These are phyloP conservation scores for Laupala kohalensis DNA, from an alignment of 1,140 invertebrate genomes.

Conservation along the genomic window DNA sequence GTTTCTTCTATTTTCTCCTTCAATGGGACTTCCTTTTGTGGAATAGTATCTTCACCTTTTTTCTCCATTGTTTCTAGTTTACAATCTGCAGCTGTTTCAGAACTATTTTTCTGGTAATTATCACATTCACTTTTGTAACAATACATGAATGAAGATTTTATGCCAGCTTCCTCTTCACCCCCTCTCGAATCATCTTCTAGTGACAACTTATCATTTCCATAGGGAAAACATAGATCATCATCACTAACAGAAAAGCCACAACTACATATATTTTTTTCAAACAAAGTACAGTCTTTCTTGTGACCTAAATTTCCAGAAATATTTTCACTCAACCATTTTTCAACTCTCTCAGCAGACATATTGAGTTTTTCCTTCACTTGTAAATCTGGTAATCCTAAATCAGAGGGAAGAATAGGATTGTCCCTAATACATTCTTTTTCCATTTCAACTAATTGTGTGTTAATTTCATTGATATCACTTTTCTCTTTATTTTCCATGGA, in stretches of 20 bases:
- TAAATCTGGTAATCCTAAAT: background rate
- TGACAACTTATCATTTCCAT: background rate
- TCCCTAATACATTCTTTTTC: background rate
- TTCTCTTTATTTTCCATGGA: too few species aligned
- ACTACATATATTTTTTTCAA: slow-evolving; percentile 16
- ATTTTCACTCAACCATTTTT: slow-evolving; percentile 54
- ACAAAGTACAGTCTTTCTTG: slow-evolving; percentile 17
- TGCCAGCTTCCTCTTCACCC: background rate
- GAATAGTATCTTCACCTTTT: background rate
- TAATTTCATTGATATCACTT: background rate
- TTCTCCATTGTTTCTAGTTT: background rate
- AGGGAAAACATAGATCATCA: background rate
- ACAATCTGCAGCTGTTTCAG: slow-evolving; percentile 5
- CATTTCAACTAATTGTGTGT: background rate
- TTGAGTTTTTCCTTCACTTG: slow-evolving; percentile 46
- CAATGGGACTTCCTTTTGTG: slow-evolving; percentile 17
- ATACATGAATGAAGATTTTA: background rate
- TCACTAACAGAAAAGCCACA: background rate
- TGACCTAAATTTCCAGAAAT: slow-evolving; percentile 21
- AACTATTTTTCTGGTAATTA: background rate
- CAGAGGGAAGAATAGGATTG: background rate
- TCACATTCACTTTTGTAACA: background rate
- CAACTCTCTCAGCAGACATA: slow-evolving; percentile 56
- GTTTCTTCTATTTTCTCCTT: too few species aligned
- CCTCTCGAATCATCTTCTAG: background rate